Conservation (phyloP, 2,113 vertebrate genomes). For the Xiphophorus couchianus region DNA sequence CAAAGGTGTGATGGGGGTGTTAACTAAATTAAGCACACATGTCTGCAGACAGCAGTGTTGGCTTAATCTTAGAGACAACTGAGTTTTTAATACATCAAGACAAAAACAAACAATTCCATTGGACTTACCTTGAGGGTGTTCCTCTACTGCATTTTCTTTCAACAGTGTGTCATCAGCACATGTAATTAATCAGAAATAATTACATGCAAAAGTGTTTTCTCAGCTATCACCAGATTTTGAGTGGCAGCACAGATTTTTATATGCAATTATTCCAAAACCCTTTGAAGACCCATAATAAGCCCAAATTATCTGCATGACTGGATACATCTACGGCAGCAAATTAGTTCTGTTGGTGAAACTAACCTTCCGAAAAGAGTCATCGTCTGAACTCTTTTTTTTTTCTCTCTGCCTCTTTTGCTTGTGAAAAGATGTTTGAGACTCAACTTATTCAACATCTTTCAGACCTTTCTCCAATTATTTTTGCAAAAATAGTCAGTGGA, state of each 20-base stretch:
- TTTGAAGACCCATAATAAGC: constrained; percentile 7
- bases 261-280: constrained; percentile 8
- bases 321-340: neutral
- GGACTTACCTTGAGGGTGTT: neutral
- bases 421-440: neutral
- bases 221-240: neutral
- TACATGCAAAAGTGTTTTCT: neutral
- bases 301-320: constrained; percentile 11
- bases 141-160: neutral
- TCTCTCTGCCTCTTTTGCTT: no score
- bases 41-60: neutral
- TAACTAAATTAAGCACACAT: neutral
- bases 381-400: neutral
- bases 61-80: no score
- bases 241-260: constrained; percentile 4
- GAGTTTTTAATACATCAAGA: neutral
- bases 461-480: neutral
- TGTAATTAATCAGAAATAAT: neutral
- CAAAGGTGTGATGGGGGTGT: neutral
- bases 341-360: constrained; percentile 6
- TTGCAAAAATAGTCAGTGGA: neutral
- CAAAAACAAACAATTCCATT: neutral
- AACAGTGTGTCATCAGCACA: neutral
- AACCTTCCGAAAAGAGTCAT: neutral
- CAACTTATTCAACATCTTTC: neutral